Conservation (phyloP, 2,113 vertebrate species). For the Hemibagrus wyckioides region DNA sequence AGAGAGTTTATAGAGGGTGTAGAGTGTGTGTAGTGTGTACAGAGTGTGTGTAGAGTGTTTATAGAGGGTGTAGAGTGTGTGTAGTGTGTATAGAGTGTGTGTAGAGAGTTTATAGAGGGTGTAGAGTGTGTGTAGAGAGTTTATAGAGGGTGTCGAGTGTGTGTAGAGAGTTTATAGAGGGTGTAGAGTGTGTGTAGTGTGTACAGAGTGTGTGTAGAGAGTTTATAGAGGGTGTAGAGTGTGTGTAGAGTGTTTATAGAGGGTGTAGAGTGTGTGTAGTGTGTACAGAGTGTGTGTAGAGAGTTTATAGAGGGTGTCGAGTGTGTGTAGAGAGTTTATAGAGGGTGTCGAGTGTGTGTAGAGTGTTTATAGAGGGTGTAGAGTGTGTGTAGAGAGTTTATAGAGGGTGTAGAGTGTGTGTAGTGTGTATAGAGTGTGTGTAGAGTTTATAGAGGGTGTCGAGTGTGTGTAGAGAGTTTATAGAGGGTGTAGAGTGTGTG, state of each 20-base stretch:
- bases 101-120: too few species aligned
- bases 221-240: too few species aligned
- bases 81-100: conserved; percentile 38
- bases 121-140: conserved; percentile 39
- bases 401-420: conserved; percentile 39
- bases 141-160: conserved; percentile 37
- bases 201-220: conserved; percentile 37
- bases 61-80: too few species aligned
- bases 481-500: conserved; percentile 39
- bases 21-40: conserved; percentile 38
- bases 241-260: conserved; percentile 47
- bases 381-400: conserved; percentile 42
- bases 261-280: conserved; percentile 39
- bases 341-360: conserved; percentile 42
- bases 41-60: conserved; percentile 40
- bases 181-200: conserved; percentile 40
- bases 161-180: too few species aligned
- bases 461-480: conserved; percentile 41
- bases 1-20: too few species aligned
- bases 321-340: conserved; percentile 46
- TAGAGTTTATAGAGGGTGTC: too few species aligned
- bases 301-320: too few species aligned
- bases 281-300: conserved; percentile 36
- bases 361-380: too few species aligned
- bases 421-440: conserved; percentile 38